Conservation (phyloP, 2,797 vertebrate genomes). For the Apodemus agrarius region DNA sequence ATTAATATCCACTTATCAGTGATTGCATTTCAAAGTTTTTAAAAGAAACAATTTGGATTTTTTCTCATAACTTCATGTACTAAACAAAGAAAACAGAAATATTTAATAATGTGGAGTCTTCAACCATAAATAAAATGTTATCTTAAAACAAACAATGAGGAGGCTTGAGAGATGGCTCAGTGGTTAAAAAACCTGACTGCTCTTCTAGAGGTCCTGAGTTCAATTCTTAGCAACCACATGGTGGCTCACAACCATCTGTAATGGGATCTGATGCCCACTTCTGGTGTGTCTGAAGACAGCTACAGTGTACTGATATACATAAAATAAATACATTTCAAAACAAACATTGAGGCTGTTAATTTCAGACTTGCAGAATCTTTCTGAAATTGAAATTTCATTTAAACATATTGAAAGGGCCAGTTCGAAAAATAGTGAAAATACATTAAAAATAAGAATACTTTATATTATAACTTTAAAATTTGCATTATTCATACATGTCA, state of each 20-base stretch:
- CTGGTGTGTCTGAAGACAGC: not conserved
- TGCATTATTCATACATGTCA: not conserved
- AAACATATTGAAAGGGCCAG: not conserved
- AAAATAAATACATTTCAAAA: not conserved
- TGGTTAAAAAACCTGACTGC: not conserved
- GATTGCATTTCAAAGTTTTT: too few relatives aligned
- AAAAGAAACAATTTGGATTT: too few relatives aligned
- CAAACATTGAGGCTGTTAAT: not conserved
- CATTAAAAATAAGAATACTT: not conserved
- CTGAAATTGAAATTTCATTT: not conserved
- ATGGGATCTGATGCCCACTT: not conserved
- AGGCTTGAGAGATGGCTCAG: not conserved
- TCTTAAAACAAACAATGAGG: not conserved
- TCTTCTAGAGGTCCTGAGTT: not conserved
- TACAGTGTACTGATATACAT: not conserved
- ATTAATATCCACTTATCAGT: too few relatives aligned
- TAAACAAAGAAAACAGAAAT: not conserved
- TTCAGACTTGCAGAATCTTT: constrained; percentile 3
- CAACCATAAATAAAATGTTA: not conserved
- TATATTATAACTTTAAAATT: not conserved
- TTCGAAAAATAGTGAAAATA: not conserved
- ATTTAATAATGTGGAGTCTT: not conserved
- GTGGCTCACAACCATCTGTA: not conserved
- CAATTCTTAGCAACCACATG: not conserved
- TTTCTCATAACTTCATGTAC: not conserved